Percentiles rank a stretch among this genome's conserved stretches.
phyloP scores from a whole-genome alignment of 1,140 invertebrate genomes.

The Scaptomyza hsui region DNA sequence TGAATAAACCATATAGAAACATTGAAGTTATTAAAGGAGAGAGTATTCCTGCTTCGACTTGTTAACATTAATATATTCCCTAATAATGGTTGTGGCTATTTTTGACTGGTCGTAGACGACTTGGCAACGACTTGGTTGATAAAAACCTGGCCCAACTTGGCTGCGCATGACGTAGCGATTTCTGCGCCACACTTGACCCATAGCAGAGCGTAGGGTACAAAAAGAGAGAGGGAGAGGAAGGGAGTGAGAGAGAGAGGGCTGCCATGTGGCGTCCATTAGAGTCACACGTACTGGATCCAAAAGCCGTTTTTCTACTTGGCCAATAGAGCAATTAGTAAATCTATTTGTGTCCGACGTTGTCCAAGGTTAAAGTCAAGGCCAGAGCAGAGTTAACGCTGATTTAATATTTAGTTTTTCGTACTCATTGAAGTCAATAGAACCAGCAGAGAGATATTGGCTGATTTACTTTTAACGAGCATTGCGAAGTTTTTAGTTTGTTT shows the following conservation, averaged over 20 bases:
- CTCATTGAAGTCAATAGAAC: slow-evolving; percentile 12
- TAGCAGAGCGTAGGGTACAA: background rate
- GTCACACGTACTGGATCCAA: slow-evolving; percentile 22
- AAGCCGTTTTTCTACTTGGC: slow-evolving; percentile 26
- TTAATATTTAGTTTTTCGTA: slow-evolving; percentile 33
- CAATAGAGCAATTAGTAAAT: slow-evolving; percentile 49
- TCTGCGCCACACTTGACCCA: slow-evolving; percentile 44
- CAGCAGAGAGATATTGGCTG: background rate
- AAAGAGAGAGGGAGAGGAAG: background rate
- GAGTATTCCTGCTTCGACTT: slow-evolving; percentile 27
- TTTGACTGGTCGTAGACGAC: slow-evolving; percentile 54
- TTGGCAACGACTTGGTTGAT: slow-evolving; percentile 62
- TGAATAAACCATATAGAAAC: too few relatives aligned
- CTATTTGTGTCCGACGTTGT: slow-evolving; percentile 38
- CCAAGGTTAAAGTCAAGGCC: slow-evolving; percentile 76
- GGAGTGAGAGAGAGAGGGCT: background rate
- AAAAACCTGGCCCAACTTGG: slow-evolving; percentile 31
- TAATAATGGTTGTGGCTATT: slow-evolving; percentile 37
- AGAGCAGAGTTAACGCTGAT: slow-evolving; percentile 13
- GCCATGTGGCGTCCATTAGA: background rate
- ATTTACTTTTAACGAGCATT: background rate
- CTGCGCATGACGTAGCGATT: slow-evolving; percentile 62
- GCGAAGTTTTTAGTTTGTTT: background rate
- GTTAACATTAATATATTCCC: background rate
- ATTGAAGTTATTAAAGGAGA: background rate